Evolutionary conservation across 2,888 invertebrate genomes (phyloP), one percentile per base, ranked within the genome.

Genomic region (Xestia sexstrigata): DNA sequence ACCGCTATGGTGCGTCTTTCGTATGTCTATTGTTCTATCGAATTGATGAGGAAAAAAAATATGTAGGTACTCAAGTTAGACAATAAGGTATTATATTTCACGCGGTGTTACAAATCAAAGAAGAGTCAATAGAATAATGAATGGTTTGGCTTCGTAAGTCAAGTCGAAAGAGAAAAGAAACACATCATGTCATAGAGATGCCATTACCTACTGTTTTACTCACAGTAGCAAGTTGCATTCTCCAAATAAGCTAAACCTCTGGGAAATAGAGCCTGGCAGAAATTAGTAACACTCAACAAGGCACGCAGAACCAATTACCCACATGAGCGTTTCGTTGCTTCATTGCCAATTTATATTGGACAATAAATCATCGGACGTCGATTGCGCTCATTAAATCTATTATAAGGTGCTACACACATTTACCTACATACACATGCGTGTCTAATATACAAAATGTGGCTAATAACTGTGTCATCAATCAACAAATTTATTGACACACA

Each of bases 391-490:
- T 88, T 88, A 87, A 85, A 87, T 82, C 83, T 82, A 87, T 88
- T 88, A 88, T 84, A 87, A 84, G 81, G 79, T 85, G 70, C 79
- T 77, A 83, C 87, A 88, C 71, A 85, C 87, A 87, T 88, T 88
- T 88, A 85, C 87, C 78, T 82, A 85, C 83, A 87, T 78, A 83
- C 78, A 83, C 82, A 83, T 55, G 87, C 81, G 85, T 85, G 78
- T 85, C 87, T 85, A 87, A 88, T 87, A 75, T 79, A 83, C 87
- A 88, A 88, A 88, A 88, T 79, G 80, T 82, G 69, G 74, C 74
- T 88, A 87, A 88, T 88, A 82, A 86, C 79, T 84, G 82, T 85
- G 87, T 88, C 88, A 88, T 88, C 88, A 88, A 88, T 88, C 88
- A 88, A 85, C 75, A 30, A 85, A 85, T 82, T 81, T 88, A 84